Evolutionary conservation across 2,888 invertebrate genomes (phyloP).

Genomic region (Tholera decimalis): DNA sequence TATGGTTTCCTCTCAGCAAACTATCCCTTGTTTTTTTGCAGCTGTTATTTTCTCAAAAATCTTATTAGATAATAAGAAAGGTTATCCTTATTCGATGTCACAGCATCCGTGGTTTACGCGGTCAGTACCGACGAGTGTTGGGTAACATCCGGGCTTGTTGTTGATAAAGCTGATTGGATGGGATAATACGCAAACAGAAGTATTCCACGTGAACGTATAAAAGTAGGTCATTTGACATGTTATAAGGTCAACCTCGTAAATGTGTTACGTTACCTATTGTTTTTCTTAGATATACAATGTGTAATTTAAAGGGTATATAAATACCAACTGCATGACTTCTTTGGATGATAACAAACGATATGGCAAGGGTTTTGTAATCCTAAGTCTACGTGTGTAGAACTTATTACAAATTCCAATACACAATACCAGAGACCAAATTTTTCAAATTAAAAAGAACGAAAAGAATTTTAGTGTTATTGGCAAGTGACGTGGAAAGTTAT

Average conservation of each 20-base stretch:
- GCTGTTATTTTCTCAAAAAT: slow-evolving; percentile 8
- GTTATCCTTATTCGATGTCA: slow-evolving; percentile 15
- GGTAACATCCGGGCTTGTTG: not conserved
- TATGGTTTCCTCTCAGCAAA: too few species aligned
- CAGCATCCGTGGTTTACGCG: not conserved
- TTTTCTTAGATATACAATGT: not conserved
- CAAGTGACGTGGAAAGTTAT: too few species aligned
- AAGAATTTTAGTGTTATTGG: too few species aligned
- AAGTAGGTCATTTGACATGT: slow-evolving; percentile 13
- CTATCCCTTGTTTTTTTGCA: not conserved
- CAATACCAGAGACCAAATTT: too few species aligned
- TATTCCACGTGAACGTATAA: slow-evolving; percentile 4
- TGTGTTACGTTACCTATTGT: not conserved
- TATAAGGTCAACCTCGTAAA: slow-evolving; percentile 11
- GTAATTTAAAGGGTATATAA: not conserved
- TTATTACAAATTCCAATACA: too few species aligned
- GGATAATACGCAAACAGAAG: slow-evolving; percentile 8
- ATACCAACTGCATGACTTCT: too few species aligned
- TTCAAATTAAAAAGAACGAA: too few species aligned
- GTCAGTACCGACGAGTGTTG: not conserved
- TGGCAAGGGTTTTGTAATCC: too few species aligned
- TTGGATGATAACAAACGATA: too few species aligned
- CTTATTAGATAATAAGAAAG: slow-evolving; percentile 7
- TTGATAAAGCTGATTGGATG: slow-evolving; percentile 21
- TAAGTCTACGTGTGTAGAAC: too few species aligned